A percentile compares a stretch with the other conserved stretches of the same genome.
Conservation (phyloP, 64 coral and sea anemone species). For the Montipora cactus region DNA sequence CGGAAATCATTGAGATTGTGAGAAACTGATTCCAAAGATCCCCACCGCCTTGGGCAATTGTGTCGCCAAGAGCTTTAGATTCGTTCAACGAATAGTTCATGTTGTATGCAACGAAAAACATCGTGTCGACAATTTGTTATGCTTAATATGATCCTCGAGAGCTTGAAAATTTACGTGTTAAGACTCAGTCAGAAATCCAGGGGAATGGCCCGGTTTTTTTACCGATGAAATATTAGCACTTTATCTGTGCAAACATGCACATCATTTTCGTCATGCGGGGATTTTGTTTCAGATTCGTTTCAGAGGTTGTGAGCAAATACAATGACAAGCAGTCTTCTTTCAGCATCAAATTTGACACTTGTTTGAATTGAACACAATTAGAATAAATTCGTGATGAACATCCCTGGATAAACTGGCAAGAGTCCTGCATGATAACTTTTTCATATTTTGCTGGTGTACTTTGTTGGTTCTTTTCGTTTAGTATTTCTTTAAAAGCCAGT, state of each 20-base stretch:
- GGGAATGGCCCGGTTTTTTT: background rate
- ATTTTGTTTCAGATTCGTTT: background rate
- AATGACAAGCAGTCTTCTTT: background rate
- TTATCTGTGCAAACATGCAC: conserved; percentile 12
- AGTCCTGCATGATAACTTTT: too few species aligned
- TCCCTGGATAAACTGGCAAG: too few species aligned
- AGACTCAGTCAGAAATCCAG: background rate
- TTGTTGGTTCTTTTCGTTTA: too few species aligned
- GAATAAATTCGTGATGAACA: too few species aligned
- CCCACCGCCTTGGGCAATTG: background rate
- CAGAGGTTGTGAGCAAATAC: conserved; percentile 14
- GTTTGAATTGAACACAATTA: too few species aligned
- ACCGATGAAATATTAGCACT: background rate
- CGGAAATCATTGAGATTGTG: background rate
- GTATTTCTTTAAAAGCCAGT: too few species aligned
- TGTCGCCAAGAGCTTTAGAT: background rate
- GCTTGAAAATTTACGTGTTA: background rate
- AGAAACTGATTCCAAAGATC: conserved; percentile 17
- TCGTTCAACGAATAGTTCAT: conserved; percentile 35
- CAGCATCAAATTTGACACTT: too few species aligned
- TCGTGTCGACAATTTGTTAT: background rate
- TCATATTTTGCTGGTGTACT: too few species aligned
- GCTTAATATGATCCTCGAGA: background rate
- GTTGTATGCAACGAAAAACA: background rate
- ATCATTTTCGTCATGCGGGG: background rate